Conservation (phyloP, 2,797 vertebrate genomes). For the Ptychadena robeensis region DNA sequence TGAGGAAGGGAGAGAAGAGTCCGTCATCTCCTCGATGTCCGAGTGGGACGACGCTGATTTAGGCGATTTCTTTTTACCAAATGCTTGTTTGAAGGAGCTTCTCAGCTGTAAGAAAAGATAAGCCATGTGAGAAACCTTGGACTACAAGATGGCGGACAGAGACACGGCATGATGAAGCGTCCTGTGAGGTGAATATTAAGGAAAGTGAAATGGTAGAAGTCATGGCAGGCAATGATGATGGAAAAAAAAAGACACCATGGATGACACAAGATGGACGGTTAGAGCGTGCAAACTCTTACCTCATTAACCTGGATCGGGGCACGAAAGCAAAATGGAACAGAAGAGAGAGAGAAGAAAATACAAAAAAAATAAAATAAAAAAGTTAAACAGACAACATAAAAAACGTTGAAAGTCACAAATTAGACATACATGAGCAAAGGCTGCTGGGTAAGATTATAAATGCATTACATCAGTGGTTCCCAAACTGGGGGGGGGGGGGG, state of each 20-base stretch:
- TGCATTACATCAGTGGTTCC: no score
- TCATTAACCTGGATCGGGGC: slow-evolving; percentile 94
- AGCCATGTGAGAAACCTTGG: background rate
- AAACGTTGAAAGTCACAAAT: background rate
- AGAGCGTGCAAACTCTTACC: slow-evolving; percentile 82
- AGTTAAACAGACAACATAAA: slow-evolving; percentile 74
- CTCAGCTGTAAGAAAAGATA: slow-evolving; percentile 80
- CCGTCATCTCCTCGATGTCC: slow-evolving; percentile 98
- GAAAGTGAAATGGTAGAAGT: background rate
- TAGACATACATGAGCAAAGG: slow-evolving; percentile 13
- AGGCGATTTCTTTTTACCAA: slow-evolving; percentile 97
- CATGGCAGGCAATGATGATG: slow-evolving; percentile 75
- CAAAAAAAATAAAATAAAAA: slow-evolving; percentile 75
- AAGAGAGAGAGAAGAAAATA: slow-evolving; percentile 49
- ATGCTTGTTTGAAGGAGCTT: slow-evolving; percentile 99
- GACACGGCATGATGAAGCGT: background rate
- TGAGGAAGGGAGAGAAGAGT: slow-evolving; percentile 92
- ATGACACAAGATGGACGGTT: slow-evolving; percentile 67
- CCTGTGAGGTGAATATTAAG: background rate
- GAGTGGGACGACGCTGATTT: slow-evolving; percentile 98
- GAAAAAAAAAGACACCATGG: slow-evolving; percentile 68
- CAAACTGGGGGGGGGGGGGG: background rate
- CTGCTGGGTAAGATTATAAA: background rate
- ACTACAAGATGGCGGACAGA: background rate
- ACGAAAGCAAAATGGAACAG: slow-evolving; percentile 81